Percentiles rank a stretch among this genome's conserved stretches.
These are phyloP conservation scores for Papilio glaucus DNA, from an alignment of 1,140 invertebrate genomes.

Conservation along the genomic window DNA sequence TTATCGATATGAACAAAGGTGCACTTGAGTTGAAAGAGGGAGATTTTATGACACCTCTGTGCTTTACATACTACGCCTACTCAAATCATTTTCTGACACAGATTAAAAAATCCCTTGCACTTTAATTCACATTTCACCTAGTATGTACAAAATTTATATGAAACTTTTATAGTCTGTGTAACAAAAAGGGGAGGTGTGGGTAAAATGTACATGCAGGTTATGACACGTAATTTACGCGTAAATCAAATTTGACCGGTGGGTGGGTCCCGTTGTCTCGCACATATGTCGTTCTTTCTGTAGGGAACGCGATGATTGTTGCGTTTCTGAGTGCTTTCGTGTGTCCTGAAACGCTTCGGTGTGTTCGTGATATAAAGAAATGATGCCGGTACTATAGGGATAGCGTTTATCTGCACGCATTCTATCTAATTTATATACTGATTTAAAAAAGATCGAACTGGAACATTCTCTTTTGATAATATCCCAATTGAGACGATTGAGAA, in stretches of 20 bases:
- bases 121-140: conserved; percentile 6
- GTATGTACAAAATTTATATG: conserved; percentile 32
- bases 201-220: conserved; percentile 65
- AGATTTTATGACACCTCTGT: conserved; percentile 66
- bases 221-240: conserved; percentile 82
- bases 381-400: conserved; percentile 46
- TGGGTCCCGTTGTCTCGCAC: conserved; percentile 71
- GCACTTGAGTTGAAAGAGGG: conserved; percentile 72
- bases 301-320: conserved; percentile 64
- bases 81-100: conserved; percentile 42
- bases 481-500: too few species aligned
- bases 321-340: conserved; percentile 74
- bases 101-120: conserved; percentile 43
- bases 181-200: conserved; percentile 45
- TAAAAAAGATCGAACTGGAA: background rate
- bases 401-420: conserved; percentile 53
- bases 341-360: conserved; percentile 58
- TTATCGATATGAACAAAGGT: conserved; percentile 77
- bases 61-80: conserved; percentile 48
- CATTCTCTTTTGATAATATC: too few species aligned
- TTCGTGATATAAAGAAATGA: conserved; percentile 74
- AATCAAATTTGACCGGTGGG: conserved; percentile 82
- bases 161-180: conserved; percentile 51
- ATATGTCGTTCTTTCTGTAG: conserved; percentile 77
- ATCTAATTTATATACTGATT: conserved; percentile 15